phyloP scores from a whole-genome alignment of 1,140 invertebrate species.

The Anoplophora glabripennis region DNA sequence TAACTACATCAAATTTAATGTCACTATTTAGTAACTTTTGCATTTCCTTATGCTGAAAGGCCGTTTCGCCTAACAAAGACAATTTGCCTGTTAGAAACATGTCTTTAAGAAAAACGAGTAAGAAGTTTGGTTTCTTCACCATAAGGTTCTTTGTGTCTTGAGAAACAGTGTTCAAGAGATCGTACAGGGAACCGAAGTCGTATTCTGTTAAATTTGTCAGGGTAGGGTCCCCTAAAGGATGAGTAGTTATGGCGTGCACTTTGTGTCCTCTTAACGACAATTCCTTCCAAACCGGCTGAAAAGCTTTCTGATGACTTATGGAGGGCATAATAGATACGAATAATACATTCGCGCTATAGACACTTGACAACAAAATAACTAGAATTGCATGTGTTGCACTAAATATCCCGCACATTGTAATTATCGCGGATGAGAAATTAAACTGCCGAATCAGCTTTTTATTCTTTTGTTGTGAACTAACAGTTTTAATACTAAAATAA shows the following conservation, averaged over 20 bases:
- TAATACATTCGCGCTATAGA: conserved; percentile 49
- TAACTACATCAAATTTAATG: conserved; percentile 25
- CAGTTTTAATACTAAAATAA: too few relatives aligned
- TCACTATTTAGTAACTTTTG: conserved; percentile 26
- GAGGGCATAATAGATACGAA: conserved; percentile 51
- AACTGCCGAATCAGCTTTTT: too few relatives aligned
- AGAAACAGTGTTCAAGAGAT: not conserved
- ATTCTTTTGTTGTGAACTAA: too few relatives aligned
- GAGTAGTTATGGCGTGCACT: conserved; percentile 19
- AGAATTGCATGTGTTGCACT: too few relatives aligned
- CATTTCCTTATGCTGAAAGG: conserved; percentile 19
- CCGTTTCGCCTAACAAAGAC: not conserved
- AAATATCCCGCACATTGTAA: too few relatives aligned
- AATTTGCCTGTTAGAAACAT: not conserved
- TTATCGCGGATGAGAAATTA: too few relatives aligned
- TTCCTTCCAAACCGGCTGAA: conserved; percentile 41
- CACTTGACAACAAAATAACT: not conserved
- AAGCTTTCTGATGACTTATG: conserved; percentile 57
- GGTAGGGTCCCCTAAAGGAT: conserved; percentile 8
- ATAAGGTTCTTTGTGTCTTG: too few relatives aligned
- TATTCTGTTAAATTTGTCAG: conserved; percentile 17
- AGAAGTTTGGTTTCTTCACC: too few relatives aligned
- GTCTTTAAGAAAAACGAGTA: too few relatives aligned
- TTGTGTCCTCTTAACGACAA: conserved; percentile 28
- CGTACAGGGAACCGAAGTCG: conserved; percentile 21